Evolutionary conservation across 2,888 invertebrate species (phyloP), one percentile per base, ranked within the genome.

Genomic region (Auanema freiburgensis): DNA sequence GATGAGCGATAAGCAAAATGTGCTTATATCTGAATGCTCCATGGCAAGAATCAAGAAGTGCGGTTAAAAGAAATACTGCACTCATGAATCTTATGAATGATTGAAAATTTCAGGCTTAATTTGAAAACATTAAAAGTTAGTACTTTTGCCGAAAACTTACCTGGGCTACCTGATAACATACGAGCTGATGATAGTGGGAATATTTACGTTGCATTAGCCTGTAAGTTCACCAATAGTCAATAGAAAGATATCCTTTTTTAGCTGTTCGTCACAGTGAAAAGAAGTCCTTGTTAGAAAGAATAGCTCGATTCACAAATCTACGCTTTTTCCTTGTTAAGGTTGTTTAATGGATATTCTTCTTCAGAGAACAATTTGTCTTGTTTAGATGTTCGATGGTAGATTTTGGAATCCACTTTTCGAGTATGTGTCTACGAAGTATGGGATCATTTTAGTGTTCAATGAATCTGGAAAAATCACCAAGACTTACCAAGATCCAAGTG

Each of bases 1-100:
- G 0, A 91, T 92, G 14, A 89, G 90, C 5, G 90, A 92, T 79
- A 90, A 91, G 83, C 89, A 91, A 65, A 92, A 90, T 79, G 83
- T 96, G 2, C 85, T 97, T 25, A 89, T 94, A 0, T 85, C 89
- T 1, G 96, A 96, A 85, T 89, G 90, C 0, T 81, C 84, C 3
- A 86, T 85, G 4, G 88, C 88, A 59, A 88, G 91, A 69, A 85
- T 95, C n/a, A 80, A 87, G 5, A 90, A 91, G 86, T 86, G 59
- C 18, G 25, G 21, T 56, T 8, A 46, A 12, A 43, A 12, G 43
- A 43, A 43, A 43, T 43, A 43, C n/a, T 16, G 21, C 5, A 46
- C 46, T 18, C 10, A 21, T 46, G 10, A 16, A 46, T 46, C 46
- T 18, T 21, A 46, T 10, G 46, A 10, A 5, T 21, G 5, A 23